Evolutionary conservation across 2,797 vertebrate species (phyloP).

Genomic region (Yasuhikotakia modesta): DNA sequence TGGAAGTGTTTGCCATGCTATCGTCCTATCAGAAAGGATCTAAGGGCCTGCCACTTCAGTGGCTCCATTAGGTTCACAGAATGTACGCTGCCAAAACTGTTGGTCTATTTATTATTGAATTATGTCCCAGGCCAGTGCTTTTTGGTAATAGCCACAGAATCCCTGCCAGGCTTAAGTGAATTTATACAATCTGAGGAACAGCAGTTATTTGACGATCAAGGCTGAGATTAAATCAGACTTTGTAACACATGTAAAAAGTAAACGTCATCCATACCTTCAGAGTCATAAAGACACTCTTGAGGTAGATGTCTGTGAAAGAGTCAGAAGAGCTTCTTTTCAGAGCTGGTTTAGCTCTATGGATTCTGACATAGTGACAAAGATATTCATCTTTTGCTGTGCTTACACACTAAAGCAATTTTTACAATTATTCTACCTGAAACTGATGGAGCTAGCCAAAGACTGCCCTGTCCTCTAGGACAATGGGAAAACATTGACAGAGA

Average conservation of each 20-base stretch:
- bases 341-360: constrained; percentile 41
- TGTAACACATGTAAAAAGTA: constrained; percentile 64
- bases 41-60: constrained; percentile 64
- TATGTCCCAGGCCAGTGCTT: constrained; percentile 71
- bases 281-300: constrained; percentile 54
- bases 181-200: constrained; percentile 66
- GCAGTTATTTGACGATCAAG: constrained; percentile 73
- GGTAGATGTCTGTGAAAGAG: constrained; percentile 47
- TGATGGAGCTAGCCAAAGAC: not conserved
- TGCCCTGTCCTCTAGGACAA: not conserved
- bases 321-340: constrained; percentile 30
- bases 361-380: constrained; percentile 54
- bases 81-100: constrained; percentile 23
- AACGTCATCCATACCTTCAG: constrained; percentile 70
- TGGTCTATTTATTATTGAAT: constrained; percentile 78
- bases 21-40: constrained; percentile 73
- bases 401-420: constrained; percentile 40
- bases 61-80: constrained; percentile 64
- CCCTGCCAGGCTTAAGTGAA: constrained; percentile 70
- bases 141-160: constrained; percentile 72
- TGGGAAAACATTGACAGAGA: not conserved
- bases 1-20: constrained; percentile 78
- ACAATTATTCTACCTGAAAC: constrained; percentile 9
- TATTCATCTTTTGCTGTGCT: constrained; percentile 40
- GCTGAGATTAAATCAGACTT: constrained; percentile 63